phyloP scores from a whole-genome alignment of 92 coral and sea anemone genomes.

The Montipora capitata region DNA sequence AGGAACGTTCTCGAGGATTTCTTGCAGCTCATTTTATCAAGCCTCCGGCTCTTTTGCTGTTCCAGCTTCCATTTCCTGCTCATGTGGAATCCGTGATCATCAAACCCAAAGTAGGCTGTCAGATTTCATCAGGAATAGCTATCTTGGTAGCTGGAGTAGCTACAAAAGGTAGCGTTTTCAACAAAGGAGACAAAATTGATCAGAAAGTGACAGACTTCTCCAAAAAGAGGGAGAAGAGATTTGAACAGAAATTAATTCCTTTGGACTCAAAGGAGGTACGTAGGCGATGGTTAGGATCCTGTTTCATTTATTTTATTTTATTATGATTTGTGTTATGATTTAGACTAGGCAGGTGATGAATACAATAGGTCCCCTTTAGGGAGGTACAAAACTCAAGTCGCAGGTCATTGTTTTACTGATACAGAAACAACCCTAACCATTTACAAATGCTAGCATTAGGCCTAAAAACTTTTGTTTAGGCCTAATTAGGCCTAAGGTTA shows the following conservation, averaged over 20 bases:
- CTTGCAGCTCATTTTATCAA: slow-evolving; percentile 94
- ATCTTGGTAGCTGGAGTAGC: slow-evolving; percentile 84
- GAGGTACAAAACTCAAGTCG: too few relatives aligned
- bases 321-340: too few relatives aligned
- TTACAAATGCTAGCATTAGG: too few relatives aligned
- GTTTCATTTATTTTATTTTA: too few relatives aligned
- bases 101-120: slow-evolving; percentile 95
- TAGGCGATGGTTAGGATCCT: too few relatives aligned
- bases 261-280: background rate
- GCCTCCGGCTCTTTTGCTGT: slow-evolving; percentile 83
- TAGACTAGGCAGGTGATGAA: too few relatives aligned
- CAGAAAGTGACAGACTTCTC: slow-evolving; percentile 4
- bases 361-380: too few relatives aligned
- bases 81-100: slow-evolving; percentile 83
- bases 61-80: slow-evolving; percentile 90
- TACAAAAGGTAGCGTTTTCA: background rate
- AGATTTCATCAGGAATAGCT: slow-evolving; percentile 92
- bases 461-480: too few relatives aligned
- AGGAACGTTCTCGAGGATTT: slow-evolving; percentile 86
- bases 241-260: background rate
- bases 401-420: too few relatives aligned
- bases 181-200: background rate
- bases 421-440: too few relatives aligned
- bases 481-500: too few relatives aligned
- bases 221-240: background rate